Evolutionary conservation across 2,888 invertebrate genomes (phyloP), one percentile per base, ranked within the genome.

Genomic region (Chelonus formosanus): DNA sequence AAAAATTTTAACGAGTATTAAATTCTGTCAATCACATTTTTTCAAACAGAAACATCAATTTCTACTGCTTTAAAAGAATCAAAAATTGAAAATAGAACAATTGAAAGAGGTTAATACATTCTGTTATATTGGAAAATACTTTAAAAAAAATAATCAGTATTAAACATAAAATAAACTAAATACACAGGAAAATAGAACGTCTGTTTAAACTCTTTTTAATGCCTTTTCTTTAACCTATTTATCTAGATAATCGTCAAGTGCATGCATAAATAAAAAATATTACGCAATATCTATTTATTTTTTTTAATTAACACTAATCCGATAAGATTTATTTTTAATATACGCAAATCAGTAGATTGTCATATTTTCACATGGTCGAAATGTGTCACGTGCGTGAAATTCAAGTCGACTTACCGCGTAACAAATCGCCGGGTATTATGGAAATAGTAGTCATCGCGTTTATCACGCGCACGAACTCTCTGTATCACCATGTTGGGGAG

Each of bases 401-500:
- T 57, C 56, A 62, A 56, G 66, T 65, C 57, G 40, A 61, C 56
- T 57, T 66, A 57, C 52, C 57, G 62, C 61, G 45, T 48, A 62
- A 57, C 66, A 66, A 66, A 66, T 66, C 56, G 62, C 44, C 36
- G 48, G 57, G 56, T 50, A 62, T 66, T 66, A 66, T 66, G 57
- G 57, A 62, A 66, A 66, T 62, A 56, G 56, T 40, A 65, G 60
- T 65, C 64, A 59, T 44, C 10, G 48, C 47, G 55, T 55, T 60
- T 60, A 55, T 60, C 65, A 47, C 59, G 32, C 60, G 54, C 55
- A 54, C 45, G 50, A 35, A 59, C 59, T 56, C 47, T 48, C 50
- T 36, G 44, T 57, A 52, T 34, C 52, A 32, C 31, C 34, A 32
- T 48, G 5, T 20, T 48, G 34, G 40, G 8, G 40, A 31, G 36